A percentile compares a stretch with the other conserved stretches of the same genome.
These are phyloP conservation scores for Piaya cayana DNA, from an alignment of 2,113 vertebrate genomes.

Conservation along the genomic window DNA sequence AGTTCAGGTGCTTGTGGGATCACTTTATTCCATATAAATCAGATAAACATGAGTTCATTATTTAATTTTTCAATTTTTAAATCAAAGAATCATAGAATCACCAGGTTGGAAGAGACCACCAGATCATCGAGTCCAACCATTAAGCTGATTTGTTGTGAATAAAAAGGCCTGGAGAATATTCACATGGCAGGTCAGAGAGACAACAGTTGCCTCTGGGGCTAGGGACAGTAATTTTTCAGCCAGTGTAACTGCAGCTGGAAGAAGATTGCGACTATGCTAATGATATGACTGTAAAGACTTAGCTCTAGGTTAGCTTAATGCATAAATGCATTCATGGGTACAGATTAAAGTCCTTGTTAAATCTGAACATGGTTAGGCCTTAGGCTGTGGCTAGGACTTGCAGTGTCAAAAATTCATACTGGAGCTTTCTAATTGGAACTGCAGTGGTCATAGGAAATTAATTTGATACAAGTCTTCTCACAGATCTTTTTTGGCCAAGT, in stretches of 20 bases:
- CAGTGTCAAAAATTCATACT: conserved; percentile 16
- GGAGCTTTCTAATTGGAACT: background rate
- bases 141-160: background rate
- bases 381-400: conserved; percentile 15
- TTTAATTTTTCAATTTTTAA: background rate
- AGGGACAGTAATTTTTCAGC: conserved; percentile 22
- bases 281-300: conserved; percentile 35
- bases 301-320: conserved; percentile 35
- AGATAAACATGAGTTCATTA: background rate
- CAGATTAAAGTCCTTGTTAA: conserved; percentile 53
- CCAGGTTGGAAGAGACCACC: no score
- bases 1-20: background rate
- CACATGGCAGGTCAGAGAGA: background rate
- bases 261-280: conserved; percentile 34
- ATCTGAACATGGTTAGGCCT: conserved; percentile 16
- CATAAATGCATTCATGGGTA: conserved; percentile 41
- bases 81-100: no score
- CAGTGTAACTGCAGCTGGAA: conserved; percentile 11
- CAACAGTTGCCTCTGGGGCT: background rate
- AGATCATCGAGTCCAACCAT: no score
- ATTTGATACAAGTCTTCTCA: background rate
- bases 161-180: background rate
- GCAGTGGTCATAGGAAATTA: background rate
- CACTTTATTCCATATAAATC: background rate
- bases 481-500: background rate